A percentile compares a stretch with the other conserved stretches of the same genome.
Evolutionary conservation across 2,888 invertebrate genomes (phyloP).

Genomic region (Caenorhabditis japonica): DNA sequence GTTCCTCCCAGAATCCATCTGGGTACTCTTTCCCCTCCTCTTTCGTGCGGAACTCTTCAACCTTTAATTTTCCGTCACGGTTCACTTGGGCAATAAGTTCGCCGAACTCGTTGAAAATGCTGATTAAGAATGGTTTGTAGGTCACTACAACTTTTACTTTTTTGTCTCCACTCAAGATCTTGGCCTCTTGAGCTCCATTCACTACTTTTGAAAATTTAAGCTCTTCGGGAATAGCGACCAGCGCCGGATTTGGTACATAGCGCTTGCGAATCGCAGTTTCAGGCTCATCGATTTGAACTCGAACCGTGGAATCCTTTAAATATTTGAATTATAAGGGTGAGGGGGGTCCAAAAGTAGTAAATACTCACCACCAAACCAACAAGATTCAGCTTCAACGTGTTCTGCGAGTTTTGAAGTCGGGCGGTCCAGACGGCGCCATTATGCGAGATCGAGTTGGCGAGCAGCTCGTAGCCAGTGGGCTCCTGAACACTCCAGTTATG

Average conservation of each 20-base stretch:
- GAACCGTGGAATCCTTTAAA: constrained; percentile 55
- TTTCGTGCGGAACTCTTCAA: constrained; percentile 86
- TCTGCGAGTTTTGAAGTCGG: constrained; percentile 47
- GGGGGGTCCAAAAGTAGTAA: too few relatives aligned
- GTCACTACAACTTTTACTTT: constrained; percentile 64
- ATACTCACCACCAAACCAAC: constrained; percentile 43
- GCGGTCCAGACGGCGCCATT: constrained; percentile 40
- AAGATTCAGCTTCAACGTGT: constrained; percentile 51
- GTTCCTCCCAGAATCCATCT: constrained; percentile 92
- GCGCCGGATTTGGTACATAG: constrained; percentile 59
- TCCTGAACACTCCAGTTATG: constrained; percentile 52
- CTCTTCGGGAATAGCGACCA: constrained; percentile 50
- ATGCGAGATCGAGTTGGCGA: constrained; percentile 33
- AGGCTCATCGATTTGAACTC: constrained; percentile 66
- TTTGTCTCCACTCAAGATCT: constrained; percentile 48
- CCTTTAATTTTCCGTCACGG: constrained; percentile 87
- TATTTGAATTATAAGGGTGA: not conserved
- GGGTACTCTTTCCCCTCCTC: constrained; percentile 72
- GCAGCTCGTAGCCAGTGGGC: constrained; percentile 67
- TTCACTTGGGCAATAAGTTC: constrained; percentile 87
- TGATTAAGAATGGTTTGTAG: constrained; percentile 86
- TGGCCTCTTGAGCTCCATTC: constrained; percentile 32
- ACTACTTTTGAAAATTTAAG: constrained; percentile 52
- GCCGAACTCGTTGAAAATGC: constrained; percentile 82
- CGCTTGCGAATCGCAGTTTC: constrained; percentile 57